Evolutionary conservation across 2,113 vertebrate genomes (phyloP).

Genomic region (Xiphias gladius): DNA sequence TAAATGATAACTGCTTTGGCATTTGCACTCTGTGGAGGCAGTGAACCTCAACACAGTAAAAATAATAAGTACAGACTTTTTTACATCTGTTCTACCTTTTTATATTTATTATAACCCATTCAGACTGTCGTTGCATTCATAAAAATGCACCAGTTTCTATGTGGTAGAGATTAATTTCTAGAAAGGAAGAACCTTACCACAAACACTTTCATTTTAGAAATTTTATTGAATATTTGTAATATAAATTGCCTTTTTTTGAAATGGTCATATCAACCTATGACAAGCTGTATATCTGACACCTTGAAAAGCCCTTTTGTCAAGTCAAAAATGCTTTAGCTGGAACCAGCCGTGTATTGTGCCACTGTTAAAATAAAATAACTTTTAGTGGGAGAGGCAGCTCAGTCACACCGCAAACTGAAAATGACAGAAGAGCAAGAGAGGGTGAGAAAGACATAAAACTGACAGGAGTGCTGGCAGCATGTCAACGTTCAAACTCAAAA

Average conservation of each 20-base stretch:
- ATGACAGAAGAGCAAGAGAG: slow-evolving; percentile 50
- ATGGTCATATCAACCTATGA: background rate
- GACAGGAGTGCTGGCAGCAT: slow-evolving; percentile 52
- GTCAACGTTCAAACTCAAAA: slow-evolving; percentile 57
- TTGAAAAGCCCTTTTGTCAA: slow-evolving; percentile 14
- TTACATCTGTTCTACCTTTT: background rate
- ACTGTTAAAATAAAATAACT: slow-evolving; percentile 30
- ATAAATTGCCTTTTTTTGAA: background rate
- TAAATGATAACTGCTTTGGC: background rate
- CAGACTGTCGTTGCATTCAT: background rate
- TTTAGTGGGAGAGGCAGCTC: slow-evolving; percentile 19
- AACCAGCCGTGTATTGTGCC: slow-evolving; percentile 21
- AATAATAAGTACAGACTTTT: background rate
- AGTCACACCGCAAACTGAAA: slow-evolving; percentile 37
- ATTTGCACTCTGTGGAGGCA: background rate
- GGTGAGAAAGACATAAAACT: slow-evolving; percentile 48
- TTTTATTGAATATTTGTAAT: background rate
- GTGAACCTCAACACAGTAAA: background rate
- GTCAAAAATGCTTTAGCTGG: slow-evolving; percentile 10
- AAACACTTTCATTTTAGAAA: background rate
- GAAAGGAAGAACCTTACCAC: background rate
- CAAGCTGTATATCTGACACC: slow-evolving; percentile 8
- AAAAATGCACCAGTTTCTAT: background rate
- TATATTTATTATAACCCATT: background rate
- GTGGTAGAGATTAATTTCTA: background rate